These are phyloP conservation scores for Tinea trinotella DNA, from an alignment of 2,888 invertebrate species.

Conservation along the genomic window DNA sequence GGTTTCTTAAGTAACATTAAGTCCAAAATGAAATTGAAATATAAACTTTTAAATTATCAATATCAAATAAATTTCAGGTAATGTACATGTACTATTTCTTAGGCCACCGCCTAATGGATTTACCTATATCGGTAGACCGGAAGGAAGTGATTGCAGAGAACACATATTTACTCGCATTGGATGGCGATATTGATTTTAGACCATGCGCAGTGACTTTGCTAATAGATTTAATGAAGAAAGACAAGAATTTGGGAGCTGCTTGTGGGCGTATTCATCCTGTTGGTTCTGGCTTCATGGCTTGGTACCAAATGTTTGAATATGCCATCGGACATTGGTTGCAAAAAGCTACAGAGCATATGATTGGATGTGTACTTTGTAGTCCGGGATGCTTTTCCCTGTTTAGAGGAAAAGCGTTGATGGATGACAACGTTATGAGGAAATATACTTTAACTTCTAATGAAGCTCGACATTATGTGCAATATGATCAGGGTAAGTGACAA, in stretches of 20 bases:
- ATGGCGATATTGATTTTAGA: constrained; percentile 92
- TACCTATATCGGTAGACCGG: constrained; percentile 69
- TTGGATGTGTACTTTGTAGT: constrained; percentile 91
- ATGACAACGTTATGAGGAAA: constrained; percentile 89
- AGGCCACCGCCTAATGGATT: constrained; percentile 83
- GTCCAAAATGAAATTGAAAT: too few relatives aligned
- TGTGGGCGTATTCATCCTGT: constrained; percentile 93
- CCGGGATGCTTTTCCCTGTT: constrained; percentile 95
- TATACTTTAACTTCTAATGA: constrained; percentile 86
- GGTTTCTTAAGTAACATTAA: too few relatives aligned
- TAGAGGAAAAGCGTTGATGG: constrained; percentile 90
- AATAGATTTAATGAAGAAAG: constrained; percentile 89
- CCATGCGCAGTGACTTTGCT: constrained; percentile 84
- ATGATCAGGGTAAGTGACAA: constrained; percentile 84
- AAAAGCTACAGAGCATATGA: constrained; percentile 92
- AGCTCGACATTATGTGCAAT: constrained; percentile 90
- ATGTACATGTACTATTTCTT: constrained; percentile 96
- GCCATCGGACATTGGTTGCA: constrained; percentile 95
- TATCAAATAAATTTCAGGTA: constrained; percentile 52
- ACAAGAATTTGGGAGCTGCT: constrained; percentile 85
- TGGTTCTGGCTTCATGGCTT: constrained; percentile 86
- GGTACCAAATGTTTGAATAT: constrained; percentile 92
- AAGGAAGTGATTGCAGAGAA: constrained; percentile 83
- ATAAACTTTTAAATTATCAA: background rate
- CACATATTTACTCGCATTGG: constrained; percentile 86